Base-by-base conservation (phyloP, 2,888 invertebrate genomes). In the Pollenia amentaria region DNA sequence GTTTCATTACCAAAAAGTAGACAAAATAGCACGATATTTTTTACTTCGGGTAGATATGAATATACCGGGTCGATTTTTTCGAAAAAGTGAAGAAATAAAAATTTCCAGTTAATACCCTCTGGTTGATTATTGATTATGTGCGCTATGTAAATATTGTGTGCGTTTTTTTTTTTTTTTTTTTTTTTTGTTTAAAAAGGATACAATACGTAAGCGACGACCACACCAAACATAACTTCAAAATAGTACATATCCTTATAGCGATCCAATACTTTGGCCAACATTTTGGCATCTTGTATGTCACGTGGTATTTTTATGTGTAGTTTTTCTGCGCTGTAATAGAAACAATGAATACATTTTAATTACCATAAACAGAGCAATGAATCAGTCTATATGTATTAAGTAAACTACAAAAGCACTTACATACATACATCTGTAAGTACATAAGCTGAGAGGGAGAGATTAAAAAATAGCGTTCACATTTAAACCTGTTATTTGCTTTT, bases 281-380 rank as follows among this genome's bases (percentile, higher is more conserved):
- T 95, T 94, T 99, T 99, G 44, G 99, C 99, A 94, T 99, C 99
- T 92, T 99, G 98, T 90, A 99, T 97, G 93, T 98, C 96, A 94
- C 96, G 95, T 76, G 99, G 99, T 88, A 99, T 94, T 94, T 97
- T 98, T 88, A 99, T 95, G 93, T 97, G 95, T 91, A 96, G 94
- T 91, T 95, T 96, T 93, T 99, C 99, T 90, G 97, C 95, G 87
- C 98, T 98, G 89, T 65, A 88, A 87, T 38, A 10, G 78, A 40
- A 82, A 64, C 48, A 72, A 82, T 16, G 48, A 72, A 42, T 10
- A 75, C 62, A 64, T 16, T 53, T 48, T 11, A 60, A 62, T 69
- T 46, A 73, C 12, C 11, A 62, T 12, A 7, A 46, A 62, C 21
- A 11, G 11, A n/a, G 14, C n/a, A 11, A 46, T 16, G 12, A 10